Conservation (phyloP, 2,797 vertebrate genomes). For the Chelmon rostratus region DNA sequence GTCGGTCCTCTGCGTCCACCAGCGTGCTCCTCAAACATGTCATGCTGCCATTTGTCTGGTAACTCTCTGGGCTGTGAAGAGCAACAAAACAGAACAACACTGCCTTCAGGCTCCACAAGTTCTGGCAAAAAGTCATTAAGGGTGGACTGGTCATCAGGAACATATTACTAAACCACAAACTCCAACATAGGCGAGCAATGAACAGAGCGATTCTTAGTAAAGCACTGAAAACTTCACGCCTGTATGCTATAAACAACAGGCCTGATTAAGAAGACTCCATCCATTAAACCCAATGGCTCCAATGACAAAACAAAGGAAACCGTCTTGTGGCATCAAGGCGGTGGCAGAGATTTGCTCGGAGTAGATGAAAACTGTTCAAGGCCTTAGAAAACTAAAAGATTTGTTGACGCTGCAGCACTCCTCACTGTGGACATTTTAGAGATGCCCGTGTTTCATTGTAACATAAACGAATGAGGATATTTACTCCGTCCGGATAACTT, state of each 20-base stretch:
- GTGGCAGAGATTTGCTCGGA: neutral
- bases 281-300: neutral
- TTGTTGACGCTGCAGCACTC: no score
- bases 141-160: no score
- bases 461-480: no score
- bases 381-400: neutral
- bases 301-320: neutral
- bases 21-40: slow-evolving; percentile 91
- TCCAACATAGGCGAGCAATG: neutral
- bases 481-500: no score
- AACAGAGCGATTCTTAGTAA: neutral
- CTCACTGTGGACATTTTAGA: no score
- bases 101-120: neutral
- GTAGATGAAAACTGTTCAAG: no score
- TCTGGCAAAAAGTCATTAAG: no score
- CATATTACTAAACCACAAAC: neutral
- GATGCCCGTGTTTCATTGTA: no score
- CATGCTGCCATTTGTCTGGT: slow-evolving; percentile 96
- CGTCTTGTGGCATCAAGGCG: neutral
- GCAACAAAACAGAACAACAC: neutral
- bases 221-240: neutral
- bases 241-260: no score
- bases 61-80: slow-evolving; percentile 91
- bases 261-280: neutral
- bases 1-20: slow-evolving; percentile 61